These are phyloP conservation scores for Coptodon rendalli DNA, from an alignment of 2,113 vertebrate genomes.

Conservation along the genomic window DNA sequence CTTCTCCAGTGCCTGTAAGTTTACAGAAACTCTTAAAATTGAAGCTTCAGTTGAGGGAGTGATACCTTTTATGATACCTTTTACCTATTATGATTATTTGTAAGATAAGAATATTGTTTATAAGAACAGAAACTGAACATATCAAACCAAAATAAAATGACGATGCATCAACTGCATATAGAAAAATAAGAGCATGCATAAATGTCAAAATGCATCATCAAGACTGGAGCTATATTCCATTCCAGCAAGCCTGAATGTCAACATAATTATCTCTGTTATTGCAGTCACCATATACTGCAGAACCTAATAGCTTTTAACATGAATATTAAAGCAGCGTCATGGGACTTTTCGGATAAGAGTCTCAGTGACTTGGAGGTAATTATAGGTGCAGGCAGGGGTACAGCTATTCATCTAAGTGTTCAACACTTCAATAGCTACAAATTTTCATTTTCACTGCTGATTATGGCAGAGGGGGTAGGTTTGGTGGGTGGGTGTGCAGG, in stretches of 20 bases:
- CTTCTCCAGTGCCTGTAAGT: background rate
- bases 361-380: slow-evolving; percentile 44
- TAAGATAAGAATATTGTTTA: background rate
- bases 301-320: slow-evolving; percentile 15
- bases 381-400: slow-evolving; percentile 17
- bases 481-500: background rate
- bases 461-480: background rate
- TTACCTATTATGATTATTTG: background rate
- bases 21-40: background rate
- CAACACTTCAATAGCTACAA: background rate
- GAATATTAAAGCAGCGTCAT: slow-evolving; percentile 24
- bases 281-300: background rate
- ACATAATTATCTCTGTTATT: slow-evolving; percentile 14
- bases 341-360: slow-evolving; percentile 23
- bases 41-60: background rate
- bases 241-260: background rate
- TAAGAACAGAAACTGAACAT: background rate
- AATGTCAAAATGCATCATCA: background rate
- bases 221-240: background rate
- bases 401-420: slow-evolving; percentile 17
- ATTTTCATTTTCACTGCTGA: background rate
- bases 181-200: background rate
- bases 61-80: background rate
- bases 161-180: background rate
- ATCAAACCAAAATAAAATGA: background rate